These are phyloP conservation scores for Cynodonichthys magdalenae DNA, from an alignment of 2,797 vertebrate species.

Conservation along the genomic window DNA sequence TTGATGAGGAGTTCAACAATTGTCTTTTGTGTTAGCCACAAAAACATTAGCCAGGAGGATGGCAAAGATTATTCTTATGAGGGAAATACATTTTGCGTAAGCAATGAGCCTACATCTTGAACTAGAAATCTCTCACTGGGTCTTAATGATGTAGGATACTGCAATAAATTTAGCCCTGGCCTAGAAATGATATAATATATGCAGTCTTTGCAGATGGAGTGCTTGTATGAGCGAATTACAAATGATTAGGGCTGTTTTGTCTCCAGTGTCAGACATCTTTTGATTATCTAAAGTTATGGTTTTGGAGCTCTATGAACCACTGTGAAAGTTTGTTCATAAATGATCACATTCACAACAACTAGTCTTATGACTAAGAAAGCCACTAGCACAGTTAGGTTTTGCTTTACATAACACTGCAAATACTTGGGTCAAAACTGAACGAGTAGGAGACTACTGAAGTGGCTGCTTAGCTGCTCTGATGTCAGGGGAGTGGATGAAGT, in stretches of 20 bases:
- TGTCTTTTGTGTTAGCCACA: slow-evolving; percentile 60
- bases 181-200: slow-evolving; percentile 26
- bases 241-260: slow-evolving; percentile 13
- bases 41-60: slow-evolving; percentile 49
- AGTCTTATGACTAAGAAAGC: slow-evolving; percentile 69
- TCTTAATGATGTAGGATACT: slow-evolving; percentile 30
- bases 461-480: slow-evolving; percentile 46
- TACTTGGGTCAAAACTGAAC: slow-evolving; percentile 28
- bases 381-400: slow-evolving; percentile 29
- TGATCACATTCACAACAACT: slow-evolving; percentile 62
- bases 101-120: slow-evolving; percentile 8
- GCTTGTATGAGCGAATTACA: slow-evolving; percentile 16
- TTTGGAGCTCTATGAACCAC: slow-evolving; percentile 35
- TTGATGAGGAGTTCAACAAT: slow-evolving; percentile 51
- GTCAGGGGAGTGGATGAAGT: slow-evolving; percentile 66
- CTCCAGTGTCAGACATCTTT: slow-evolving; percentile 20
- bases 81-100: slow-evolving; percentile 39
- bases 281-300: slow-evolving; percentile 41
- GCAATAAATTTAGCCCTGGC: slow-evolving; percentile 42
- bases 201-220: slow-evolving; percentile 33
- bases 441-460: slow-evolving; percentile 32
- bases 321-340: slow-evolving; percentile 57
- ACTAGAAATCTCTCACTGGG: slow-evolving; percentile 7
- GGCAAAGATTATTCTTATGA: slow-evolving; percentile 34
- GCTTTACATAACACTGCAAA: slow-evolving; percentile 42